phyloP scores from a whole-genome alignment of 2,888 invertebrate species.

The Tuberolachnus salignus region DNA sequence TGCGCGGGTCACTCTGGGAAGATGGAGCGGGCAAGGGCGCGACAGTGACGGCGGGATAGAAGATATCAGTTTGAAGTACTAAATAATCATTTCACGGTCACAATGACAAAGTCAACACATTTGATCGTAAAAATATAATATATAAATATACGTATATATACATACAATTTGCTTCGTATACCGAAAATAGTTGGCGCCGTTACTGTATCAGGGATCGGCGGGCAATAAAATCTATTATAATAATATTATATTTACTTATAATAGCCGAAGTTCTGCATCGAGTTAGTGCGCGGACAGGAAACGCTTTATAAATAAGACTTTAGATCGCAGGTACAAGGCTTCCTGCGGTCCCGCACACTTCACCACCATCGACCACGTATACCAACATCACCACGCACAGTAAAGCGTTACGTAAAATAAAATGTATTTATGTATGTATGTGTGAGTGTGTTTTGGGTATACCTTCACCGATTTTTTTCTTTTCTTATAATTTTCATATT shows the following conservation, averaged over 20 bases:
- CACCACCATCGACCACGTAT: slow-evolving; percentile 9
- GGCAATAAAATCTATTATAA: no score
- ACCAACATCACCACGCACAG: slow-evolving; percentile 3
- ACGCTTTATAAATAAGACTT: slow-evolving; percentile 1
- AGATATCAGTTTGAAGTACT: no score
- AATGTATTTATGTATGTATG: background rate
- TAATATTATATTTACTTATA: background rate
- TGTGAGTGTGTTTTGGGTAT: background rate
- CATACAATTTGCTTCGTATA: no score
- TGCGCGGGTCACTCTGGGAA: no score
- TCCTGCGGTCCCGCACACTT: slow-evolving; percentile 4
- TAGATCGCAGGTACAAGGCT: background rate
- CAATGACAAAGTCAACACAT: no score
- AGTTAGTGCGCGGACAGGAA: slow-evolving; percentile 28
- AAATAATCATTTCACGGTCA: no score
- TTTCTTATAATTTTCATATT: background rate
- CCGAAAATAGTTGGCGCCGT: no score
- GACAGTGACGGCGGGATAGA: no score
- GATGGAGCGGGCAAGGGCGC: no score
- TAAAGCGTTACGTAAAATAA: slow-evolving; percentile 16
- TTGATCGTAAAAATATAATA: no score
- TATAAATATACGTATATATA: no score
- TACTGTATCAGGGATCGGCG: no score
- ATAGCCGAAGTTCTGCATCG: background rate
- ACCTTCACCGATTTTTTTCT: slow-evolving; percentile 36